Conservation (phyloP, 2,888 invertebrate genomes). For the Pandemis heparana region DNA sequence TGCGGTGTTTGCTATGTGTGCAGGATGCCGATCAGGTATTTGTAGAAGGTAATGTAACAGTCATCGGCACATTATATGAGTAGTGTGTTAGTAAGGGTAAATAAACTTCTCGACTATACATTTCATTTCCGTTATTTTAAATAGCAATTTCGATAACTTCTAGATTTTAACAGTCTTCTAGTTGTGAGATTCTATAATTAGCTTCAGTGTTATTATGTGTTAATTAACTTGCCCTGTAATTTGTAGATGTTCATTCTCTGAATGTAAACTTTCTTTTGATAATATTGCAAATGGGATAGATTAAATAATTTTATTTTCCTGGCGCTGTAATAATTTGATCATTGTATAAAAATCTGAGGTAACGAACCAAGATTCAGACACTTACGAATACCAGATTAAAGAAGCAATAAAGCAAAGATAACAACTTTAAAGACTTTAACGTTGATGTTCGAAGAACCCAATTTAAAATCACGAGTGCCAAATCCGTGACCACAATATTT, state of each 20-base stretch:
- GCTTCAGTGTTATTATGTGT: too few species aligned
- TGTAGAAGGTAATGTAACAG: constrained; percentile 8
- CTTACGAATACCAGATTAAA: background rate
- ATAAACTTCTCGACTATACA: background rate
- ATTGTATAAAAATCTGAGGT: background rate
- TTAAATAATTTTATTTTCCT: too few species aligned
- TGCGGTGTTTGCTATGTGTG: constrained; percentile 27
- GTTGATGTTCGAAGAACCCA: constrained; percentile 12
- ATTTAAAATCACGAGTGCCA: constrained; percentile 7
- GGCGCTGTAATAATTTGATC: background rate
- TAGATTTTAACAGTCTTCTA: too few species aligned
- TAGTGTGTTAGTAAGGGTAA: background rate
- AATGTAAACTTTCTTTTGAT: too few species aligned
- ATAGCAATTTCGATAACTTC: background rate
- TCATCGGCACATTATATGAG: background rate
- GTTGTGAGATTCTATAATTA: too few species aligned
- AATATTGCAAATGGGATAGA: too few species aligned
- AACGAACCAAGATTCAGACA: background rate
- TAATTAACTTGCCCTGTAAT: too few species aligned
- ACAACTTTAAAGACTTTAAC: background rate
- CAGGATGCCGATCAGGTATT: constrained; percentile 33
- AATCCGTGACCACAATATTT: constrained; percentile 17
- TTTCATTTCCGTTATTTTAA: background rate
- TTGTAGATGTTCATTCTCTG: too few species aligned
- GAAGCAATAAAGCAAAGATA: background rate